Conservation (phyloP, 2,888 invertebrate genomes). For the Macaria liturata region DNA sequence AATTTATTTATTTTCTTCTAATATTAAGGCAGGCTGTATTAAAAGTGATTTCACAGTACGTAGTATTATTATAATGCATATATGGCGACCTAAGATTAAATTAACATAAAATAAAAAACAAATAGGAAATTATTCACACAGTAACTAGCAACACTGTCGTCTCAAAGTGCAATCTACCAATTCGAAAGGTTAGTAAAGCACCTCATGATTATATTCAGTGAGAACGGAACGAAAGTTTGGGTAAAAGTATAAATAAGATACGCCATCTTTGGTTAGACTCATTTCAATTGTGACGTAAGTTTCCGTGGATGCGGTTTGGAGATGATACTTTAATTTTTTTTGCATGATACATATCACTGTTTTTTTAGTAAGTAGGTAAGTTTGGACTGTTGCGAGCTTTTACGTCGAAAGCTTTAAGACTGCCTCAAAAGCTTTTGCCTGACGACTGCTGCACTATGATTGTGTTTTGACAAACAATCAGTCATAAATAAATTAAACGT, state of each 20-base stretch:
- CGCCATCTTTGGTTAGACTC: slow-evolving; percentile 16
- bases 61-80: background rate
- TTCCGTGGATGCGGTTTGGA: slow-evolving; percentile 6
- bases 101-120: background rate
- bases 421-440: too few relatives aligned
- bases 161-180: slow-evolving; percentile 27
- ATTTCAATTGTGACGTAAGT: slow-evolving; percentile 23
- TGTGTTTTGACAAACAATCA: too few relatives aligned
- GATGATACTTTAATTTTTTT: too few relatives aligned
- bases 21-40: background rate
- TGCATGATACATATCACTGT: too few relatives aligned
- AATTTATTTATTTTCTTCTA: background rate
- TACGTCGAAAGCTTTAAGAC: too few relatives aligned
- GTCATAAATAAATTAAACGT: too few relatives aligned
- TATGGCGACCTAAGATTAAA: background rate
- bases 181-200: slow-evolving; percentile 38
- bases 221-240: slow-evolving; percentile 60
- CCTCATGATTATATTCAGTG: slow-evolving; percentile 42
- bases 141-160: slow-evolving; percentile 10
- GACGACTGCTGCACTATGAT: too few relatives aligned
- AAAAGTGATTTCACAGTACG: too few relatives aligned
- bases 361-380: too few relatives aligned
- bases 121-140: background rate
- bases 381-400: too few relatives aligned
- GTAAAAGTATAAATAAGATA: slow-evolving; percentile 65